Evolutionary conservation across 2,113 vertebrate species (phyloP), one percentile per base, ranked within the genome.

Genomic region (Rattus rattus): DNA sequence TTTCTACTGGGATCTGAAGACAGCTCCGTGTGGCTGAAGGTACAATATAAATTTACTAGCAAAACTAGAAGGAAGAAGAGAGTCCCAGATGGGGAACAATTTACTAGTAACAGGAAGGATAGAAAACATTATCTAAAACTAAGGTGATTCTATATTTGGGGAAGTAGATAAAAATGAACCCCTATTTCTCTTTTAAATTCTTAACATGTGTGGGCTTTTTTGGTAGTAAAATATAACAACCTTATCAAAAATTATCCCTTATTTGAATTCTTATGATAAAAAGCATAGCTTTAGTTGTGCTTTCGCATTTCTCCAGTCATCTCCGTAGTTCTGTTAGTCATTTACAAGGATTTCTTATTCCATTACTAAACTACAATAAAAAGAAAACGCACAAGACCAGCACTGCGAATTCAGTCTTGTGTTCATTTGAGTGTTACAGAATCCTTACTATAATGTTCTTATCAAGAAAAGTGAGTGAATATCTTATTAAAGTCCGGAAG

Each of bases 201-300:
- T 19, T 89, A 20, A 39, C 63, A 67, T 87, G 2, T 75, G 5
- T 7, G 52, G 52, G 80, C 69, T 24, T 54, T 90, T 94, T 96
- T 77, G 33, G 89, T 72, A 8, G n/a, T 14, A 90, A 97, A 97
- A 89, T 88, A 91, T 19, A 89, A 49, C 47, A 91, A 59, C 88
- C 9, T 33, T 97, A 83, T 69, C 24, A 87, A 88, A 94, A 96
- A 14, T 70, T 80, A 59, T 54, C 90, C 47, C 54, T 70, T 65
- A 47, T 76, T 93, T 94, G 76, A 93, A 63, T 56, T 49, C 5
- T 30, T 94, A 2, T 54, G 86, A 83, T 70, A 69, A 88, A 26
- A 69, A 52, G 3, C 72, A 39, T 59, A 59, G 43, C 16, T 70
- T 75, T 90, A 92, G 49, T 90, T 52, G 2, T 72, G 24, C 73